Evolutionary conservation across 1,140 invertebrate genomes (phyloP), one percentile per base, ranked within the genome.

Genomic region (Tribolium castaneum): DNA sequence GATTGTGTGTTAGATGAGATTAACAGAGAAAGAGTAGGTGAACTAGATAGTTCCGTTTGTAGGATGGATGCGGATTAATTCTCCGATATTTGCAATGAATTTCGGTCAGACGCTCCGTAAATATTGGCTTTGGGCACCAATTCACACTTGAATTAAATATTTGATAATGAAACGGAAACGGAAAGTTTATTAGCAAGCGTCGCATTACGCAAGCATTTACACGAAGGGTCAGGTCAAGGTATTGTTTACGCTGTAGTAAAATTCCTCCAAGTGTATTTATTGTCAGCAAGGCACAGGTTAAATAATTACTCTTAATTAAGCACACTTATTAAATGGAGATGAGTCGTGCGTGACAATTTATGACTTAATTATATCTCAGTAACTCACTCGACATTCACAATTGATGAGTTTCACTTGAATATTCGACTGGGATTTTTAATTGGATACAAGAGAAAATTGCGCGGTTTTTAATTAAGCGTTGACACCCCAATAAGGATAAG

Each of bases 41-140:
- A 66, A 35, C 59, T 66, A 66, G 59, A 66, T 66, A 66, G n/a
- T 35, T 66, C 30, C n/a, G 59, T 66, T 66, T 35, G 59, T 66
- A 66, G 59, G 59, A 66, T 66, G 59, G 39, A 45, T n/a, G 3
- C 39, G 39, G 39, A 45, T 45, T 45, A 45, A 45, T 45, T 45
- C 6, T 19, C 25, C 25, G 25, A 30, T 30, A 30, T 30, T 30
- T 30, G 25, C 25, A 30, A n/a, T 9, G 39, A 45, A 52, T 16
- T 52, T 52, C 51, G 51, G 51, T 52, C 39, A 45, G 39, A 45
- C 39, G n/a, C 4, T 6, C 6, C 25, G 25, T 30, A 30, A 30
- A 10, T 45, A n/a, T 45, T 45, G 7, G 39, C 6, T 10, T 45
- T 45, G 7, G 39, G 25, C 25, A 30, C n/a, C 39, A 45, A 45